Evolutionary conservation across 2,797 vertebrate species (phyloP).

Genomic region (Malacoraja senta): DNA sequence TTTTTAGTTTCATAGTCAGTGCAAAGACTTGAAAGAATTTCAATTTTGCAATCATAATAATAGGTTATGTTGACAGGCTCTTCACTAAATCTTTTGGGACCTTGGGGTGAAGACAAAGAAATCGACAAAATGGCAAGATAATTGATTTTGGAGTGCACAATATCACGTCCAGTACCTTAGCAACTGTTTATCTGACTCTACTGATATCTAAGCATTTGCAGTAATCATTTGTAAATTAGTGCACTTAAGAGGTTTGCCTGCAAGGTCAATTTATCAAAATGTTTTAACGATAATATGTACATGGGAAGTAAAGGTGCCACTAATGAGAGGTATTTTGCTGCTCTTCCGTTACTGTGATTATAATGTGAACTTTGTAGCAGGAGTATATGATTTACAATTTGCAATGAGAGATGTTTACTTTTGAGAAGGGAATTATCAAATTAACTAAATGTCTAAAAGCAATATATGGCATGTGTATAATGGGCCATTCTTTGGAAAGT

Average conservation of each 20-base stretch:
- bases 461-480: neutral
- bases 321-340: neutral
- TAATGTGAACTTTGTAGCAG: neutral
- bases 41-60: neutral
- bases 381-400: neutral
- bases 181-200: neutral
- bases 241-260: neutral
- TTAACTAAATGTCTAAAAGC: neutral
- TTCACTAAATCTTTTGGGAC: neutral
- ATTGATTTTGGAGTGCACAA: slow-evolving; percentile 8
- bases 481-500: too few species aligned
- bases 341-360: neutral
- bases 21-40: neutral
- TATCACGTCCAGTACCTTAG: neutral
- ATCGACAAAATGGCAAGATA: neutral
- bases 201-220: neutral
- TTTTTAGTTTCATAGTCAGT: neutral
- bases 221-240: neutral
- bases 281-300: neutral
- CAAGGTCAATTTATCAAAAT: slow-evolving; percentile 10
- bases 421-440: neutral
- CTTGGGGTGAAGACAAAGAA: neutral
- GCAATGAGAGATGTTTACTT: neutral
- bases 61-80: neutral
- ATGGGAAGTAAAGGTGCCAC: neutral